phyloP scores from a whole-genome alignment of 2,797 vertebrate genomes.

The Xenentodon cancila region DNA sequence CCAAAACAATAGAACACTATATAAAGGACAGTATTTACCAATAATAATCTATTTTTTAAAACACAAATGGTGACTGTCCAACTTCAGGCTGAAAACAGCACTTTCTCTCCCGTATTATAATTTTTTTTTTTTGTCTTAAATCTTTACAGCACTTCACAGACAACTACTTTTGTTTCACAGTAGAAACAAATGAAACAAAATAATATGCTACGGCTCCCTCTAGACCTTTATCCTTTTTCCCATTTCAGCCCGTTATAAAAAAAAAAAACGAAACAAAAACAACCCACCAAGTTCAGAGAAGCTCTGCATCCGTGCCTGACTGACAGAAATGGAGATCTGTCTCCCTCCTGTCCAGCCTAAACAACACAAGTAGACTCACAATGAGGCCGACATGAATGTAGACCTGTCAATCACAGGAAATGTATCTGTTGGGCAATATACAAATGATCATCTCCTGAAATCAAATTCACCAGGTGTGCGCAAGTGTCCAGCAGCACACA shows the following conservation, averaged over 20 bases:
- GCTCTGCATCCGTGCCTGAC: conserved; percentile 46
- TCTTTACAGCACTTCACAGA: conserved; percentile 21
- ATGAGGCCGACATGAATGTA: conserved; percentile 55
- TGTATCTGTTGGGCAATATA: conserved; percentile 59
- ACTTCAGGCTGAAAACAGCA: conserved; percentile 2
- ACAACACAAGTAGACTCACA: conserved; percentile 58
- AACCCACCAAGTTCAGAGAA: conserved; percentile 49
- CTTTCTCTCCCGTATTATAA: too few species aligned
- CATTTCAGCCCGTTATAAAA: conserved; percentile 43
- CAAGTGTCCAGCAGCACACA: conserved; percentile 13
- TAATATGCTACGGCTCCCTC: conserved; percentile 22
- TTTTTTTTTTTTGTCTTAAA: conserved; percentile 6
- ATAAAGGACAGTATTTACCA: neutral
- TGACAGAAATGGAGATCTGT: conserved; percentile 57
- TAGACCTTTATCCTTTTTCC: conserved; percentile 31
- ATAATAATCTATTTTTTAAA: neutral
- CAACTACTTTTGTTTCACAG: conserved; percentile 20
- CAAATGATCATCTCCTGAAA: conserved; percentile 65
- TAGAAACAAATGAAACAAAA: conserved; percentile 29
- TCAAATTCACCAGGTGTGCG: conserved; percentile 44
- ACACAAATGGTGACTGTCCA: neutral
- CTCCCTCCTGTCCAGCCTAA: conserved; percentile 47
- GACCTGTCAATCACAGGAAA: conserved; percentile 69
- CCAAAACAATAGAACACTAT: neutral
- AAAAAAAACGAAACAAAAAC: conserved; percentile 58